These are phyloP conservation scores for Coccyzus lansbergi DNA, from an alignment of 2,797 vertebrate species.

Conservation along the genomic window DNA sequence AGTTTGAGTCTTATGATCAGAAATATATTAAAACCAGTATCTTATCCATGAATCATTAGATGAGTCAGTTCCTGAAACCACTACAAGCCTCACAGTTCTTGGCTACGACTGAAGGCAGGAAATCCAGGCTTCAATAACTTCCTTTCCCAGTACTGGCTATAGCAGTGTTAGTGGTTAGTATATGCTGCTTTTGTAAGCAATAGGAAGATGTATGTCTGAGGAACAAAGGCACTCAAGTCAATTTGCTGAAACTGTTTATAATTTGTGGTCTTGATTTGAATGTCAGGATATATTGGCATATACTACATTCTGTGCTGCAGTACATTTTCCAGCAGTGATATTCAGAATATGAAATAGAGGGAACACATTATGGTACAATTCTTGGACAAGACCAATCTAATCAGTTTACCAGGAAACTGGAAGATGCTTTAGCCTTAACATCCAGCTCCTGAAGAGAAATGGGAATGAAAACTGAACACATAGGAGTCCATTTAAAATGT, in stretches of 20 bases:
- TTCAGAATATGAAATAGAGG: constrained; percentile 62
- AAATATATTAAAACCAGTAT: constrained; percentile 87
- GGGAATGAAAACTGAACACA: not conserved
- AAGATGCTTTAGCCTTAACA: not conserved
- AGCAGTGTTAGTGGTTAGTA: constrained; percentile 81
- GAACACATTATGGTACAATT: not conserved
- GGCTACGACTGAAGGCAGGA: constrained; percentile 92
- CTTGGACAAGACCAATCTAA: constrained; percentile 19
- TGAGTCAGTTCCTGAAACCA: constrained; percentile 97
- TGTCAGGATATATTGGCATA: constrained; percentile 80
- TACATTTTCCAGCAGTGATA: constrained; percentile 75
- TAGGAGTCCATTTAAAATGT: constrained; percentile 31
- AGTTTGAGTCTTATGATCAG: constrained; percentile 81
- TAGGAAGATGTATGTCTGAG: constrained; percentile 84
- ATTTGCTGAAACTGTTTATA: constrained; percentile 89
- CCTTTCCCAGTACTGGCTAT: constrained; percentile 88
- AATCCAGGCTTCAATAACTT: constrained; percentile 97
- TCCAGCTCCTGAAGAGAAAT: constrained; percentile 1
- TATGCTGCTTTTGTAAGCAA: constrained; percentile 83
- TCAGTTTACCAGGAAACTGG: constrained; percentile 41
- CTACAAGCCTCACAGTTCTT: constrained; percentile 91
- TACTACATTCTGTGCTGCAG: constrained; percentile 60
- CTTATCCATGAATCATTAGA: constrained; percentile 91
- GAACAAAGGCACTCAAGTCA: constrained; percentile 87
- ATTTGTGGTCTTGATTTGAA: constrained; percentile 89